Evolutionary conservation across 1,140 invertebrate genomes (phyloP), one percentile per base, ranked within the genome.

Genomic region (Drosophila pseudoananassae): DNA sequence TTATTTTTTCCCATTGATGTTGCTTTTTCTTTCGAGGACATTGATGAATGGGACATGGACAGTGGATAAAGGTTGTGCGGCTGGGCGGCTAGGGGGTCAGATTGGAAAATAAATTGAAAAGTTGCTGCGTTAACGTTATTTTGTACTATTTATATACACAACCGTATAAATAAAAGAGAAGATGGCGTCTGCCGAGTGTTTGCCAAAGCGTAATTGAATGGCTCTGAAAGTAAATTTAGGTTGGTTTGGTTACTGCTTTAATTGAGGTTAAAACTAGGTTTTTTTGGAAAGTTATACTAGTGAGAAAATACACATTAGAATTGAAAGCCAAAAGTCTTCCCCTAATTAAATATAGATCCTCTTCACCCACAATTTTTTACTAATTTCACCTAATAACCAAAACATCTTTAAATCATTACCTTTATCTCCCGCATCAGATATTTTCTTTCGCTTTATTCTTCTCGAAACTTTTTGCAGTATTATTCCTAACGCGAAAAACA

Each of bases 401-500:
- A 17, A 43, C 7, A 43, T 43, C 17, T 46, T 46, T 43, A 43
- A 43, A 43, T 46, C 43, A 17, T 17, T 10, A 20, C 17, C 43
- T 46, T 46, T 36, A 15, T 20, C 17, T 46, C 12, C 5, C 33
- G 31, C 9, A 10, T 38, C 9, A 8, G 14, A 50, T 38, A 25
- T 17, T 58, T 50, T 1, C n/a, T 17, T 12, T 14, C 0, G 43
- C 36, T 59, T 10, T 14, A 8, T 20, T 43, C 40, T 46, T 20
- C 45, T 4, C 1, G 4, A n/a, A 15, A 15, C 23, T 65, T 43
- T 47, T 57, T 46, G 55, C 46, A n/a, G 23, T 54, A 46, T 54
- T 65, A 65, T 68, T 57, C 56, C 46, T 69, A 63, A 47, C 68
- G 60, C 69, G 75, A 87, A 87, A 68, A 87, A 87, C 82, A 87